These are phyloP conservation scores for Papilio dardanus DNA, from an alignment of 1,140 invertebrate species.

Conservation along the genomic window DNA sequence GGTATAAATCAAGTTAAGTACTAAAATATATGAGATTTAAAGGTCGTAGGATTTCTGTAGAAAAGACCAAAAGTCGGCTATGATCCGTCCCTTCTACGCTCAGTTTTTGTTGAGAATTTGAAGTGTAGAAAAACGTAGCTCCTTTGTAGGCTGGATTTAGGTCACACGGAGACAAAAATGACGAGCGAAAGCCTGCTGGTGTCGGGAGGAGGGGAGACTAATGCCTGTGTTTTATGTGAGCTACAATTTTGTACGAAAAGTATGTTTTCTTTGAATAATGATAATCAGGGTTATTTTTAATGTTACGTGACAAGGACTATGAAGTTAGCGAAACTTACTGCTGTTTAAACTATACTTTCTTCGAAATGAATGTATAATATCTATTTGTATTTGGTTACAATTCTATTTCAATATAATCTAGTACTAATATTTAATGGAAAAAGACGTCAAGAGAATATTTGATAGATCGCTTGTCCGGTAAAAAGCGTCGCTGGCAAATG, in stretches of 20 bases:
- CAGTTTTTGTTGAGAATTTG: conserved; percentile 7
- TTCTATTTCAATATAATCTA: not conserved
- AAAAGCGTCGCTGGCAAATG: not conserved
- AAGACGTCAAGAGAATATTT: not conserved
- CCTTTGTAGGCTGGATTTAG: not conserved
- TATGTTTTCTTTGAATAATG: not conserved
- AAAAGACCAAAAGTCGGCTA: not conserved
- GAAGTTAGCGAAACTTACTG: too few species aligned
- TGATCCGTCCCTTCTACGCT: not conserved
- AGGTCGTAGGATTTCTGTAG: not conserved
- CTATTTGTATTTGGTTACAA: too few species aligned
- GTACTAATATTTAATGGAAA: not conserved
- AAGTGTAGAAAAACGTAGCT: not conserved
- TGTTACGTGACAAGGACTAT: too few species aligned
- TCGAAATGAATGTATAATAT: too few species aligned
- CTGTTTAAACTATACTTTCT: too few species aligned
- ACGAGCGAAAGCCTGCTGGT: not conserved
- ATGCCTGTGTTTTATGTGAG: conserved; percentile 1
- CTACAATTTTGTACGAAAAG: not conserved
- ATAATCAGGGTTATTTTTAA: too few species aligned
- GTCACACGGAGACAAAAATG: conserved; percentile 9
- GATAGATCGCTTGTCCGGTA: not conserved
- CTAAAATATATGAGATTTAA: not conserved
- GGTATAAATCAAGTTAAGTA: not conserved
- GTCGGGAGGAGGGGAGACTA: not conserved